Evolutionary conservation across 2,888 invertebrate genomes (phyloP), one percentile per base, ranked within the genome.

Genomic region (Teleogryllus oceanicus): DNA sequence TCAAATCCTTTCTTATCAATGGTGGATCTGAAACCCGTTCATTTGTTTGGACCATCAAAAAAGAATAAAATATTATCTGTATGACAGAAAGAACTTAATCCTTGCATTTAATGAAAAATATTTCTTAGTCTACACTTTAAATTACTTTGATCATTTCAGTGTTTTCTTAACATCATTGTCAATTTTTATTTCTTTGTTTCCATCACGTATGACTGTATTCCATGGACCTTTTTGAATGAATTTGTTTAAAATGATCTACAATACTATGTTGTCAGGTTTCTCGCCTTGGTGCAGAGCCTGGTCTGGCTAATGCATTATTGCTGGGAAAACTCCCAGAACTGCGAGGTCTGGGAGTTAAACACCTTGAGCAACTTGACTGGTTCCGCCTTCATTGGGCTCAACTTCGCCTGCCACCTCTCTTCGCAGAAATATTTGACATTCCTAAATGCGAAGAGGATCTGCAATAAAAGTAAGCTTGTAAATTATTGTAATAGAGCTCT

Each of bases 371-470:
- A 85, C 90, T 98, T 85, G 92, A 93, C 86, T 98, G 97, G 97
- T 96, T 96, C 88, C 92, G 97, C 84, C 91, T 93, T 85, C 93
- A 94, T 88, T 97, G 97, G 97, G 91, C 92, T 81, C 92, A 92
- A 84, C 90, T 95, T 81, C 90, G 94, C 82, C 90, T 98, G 84
- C 98, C 98, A 77, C 96, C 97, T 4, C 91, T 98, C 80, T 98
- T 97, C 88, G 94, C 97, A 62, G 98, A 98, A 88, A 96, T 98
- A 84, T 98, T 97, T 88, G 98, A 98, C 91, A 97, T 98, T 88
- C 96, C 96, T 83, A 95, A 94, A 87, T 91, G 91, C 85, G 94
- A 93, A 86, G 94, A 93, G 85, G 93, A 93, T 86, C 80, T 84
- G 74, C 82, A 83, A 79, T 83, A 80, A 80, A 80, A 80, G 80